Evolutionary conservation across 2,797 vertebrate species (phyloP), one percentile per base, ranked within the genome.

Genomic region (Propithecus perrieri): DNA sequence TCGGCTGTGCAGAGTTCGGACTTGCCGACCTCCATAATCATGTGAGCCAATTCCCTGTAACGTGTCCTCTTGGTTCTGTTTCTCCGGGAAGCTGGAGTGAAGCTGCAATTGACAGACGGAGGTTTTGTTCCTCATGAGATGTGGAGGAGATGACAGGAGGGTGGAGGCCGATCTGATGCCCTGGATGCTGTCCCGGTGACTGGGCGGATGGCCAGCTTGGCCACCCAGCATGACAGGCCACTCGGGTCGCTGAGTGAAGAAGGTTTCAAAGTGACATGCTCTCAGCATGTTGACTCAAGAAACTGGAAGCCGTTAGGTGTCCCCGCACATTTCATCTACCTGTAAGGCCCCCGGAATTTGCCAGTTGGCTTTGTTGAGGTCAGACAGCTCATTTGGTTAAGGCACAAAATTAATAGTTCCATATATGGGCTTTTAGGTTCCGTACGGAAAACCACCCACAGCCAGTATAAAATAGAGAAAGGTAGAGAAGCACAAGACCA

Each of bases 171-270:
- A 10, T 55, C 28, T 28, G 14, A 28, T n/a, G 43, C 13, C 38
- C 38, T 38, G n/a, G 71, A 17, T 1, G 4, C n/a, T 13, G 4
- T 28, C 30, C 18, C 4, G 22, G 67, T 1, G 2, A 22, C n/a
- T 28, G 1, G 33, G 38, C 63, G 7, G 74, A 24, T 12, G 4
- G 67, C 6, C 11, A 24, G 11, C 26, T n/a, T 63, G 38, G 28
- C 4, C 12, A 7, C 22, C 43, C n/a, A 41, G 41, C 4, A 1
- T 5, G 20, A 9, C 48, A 24, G 22, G 15, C 43, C 14, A 22
- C 59, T 55, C 5, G 6, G 22, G 30, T 35, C 13, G 3, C 1
- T 1, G 4, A 38, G 9, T 4, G 12, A 65, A 69, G 14, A 2
- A 3, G 9, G 26, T 7, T 41, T 38, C 46, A 24, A 11, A 59